These are phyloP conservation scores for Rallus limicola DNA, from an alignment of 2,113 vertebrate species.

Conservation along the genomic window DNA sequence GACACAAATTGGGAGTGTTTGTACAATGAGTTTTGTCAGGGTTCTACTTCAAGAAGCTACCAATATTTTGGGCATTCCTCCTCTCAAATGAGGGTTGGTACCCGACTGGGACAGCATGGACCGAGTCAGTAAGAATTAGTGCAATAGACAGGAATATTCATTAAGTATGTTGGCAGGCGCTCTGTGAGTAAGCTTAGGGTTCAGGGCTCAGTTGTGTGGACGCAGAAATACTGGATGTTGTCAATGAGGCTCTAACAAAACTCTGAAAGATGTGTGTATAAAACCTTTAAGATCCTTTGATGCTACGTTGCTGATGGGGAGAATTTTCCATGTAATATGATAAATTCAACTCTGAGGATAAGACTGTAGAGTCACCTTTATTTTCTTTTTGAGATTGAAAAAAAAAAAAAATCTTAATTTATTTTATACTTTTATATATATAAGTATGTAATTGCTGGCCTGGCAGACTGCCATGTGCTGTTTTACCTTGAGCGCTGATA, in stretches of 20 bases:
- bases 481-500: slow-evolving; percentile 3
- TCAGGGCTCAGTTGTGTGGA: neutral
- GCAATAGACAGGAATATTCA: neutral
- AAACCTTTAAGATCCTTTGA: slow-evolving; percentile 43
- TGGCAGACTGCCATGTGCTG: neutral
- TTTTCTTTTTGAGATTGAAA: slow-evolving; percentile 46
- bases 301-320: slow-evolving; percentile 15
- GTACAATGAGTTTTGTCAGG: neutral
- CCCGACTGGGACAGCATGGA: neutral
- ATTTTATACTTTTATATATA: slow-evolving; percentile 5
- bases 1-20: neutral
- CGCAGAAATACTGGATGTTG: neutral
- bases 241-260: neutral
- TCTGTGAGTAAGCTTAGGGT: neutral
- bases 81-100: neutral
- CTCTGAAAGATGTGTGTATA: slow-evolving; percentile 26
- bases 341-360: slow-evolving; percentile 47
- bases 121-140: neutral
- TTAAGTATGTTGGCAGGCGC: neutral
- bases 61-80: neutral
- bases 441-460: slow-evolving; percentile 33
- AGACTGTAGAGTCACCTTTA: neutral
- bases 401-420: slow-evolving; percentile 43
- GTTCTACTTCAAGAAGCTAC: neutral
- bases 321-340: slow-evolving; percentile 7